These are phyloP conservation scores for Pseudorectes ferrugineus DNA, from an alignment of 2,113 vertebrate genomes.

Conservation along the genomic window DNA sequence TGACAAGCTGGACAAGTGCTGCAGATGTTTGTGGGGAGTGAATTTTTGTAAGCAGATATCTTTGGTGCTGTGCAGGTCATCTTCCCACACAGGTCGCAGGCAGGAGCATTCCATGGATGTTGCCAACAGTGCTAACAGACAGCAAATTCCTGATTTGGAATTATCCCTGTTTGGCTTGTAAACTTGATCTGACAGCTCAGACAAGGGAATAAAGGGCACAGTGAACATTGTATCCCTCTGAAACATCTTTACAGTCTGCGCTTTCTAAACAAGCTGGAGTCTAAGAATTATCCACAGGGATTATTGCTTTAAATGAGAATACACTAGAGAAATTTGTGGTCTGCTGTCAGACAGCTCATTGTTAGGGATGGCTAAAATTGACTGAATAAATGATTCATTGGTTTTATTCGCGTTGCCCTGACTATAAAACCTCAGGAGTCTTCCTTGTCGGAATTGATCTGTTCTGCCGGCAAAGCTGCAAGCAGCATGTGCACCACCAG, in stretches of 20 bases:
- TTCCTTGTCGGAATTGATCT: background rate
- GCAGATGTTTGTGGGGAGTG: background rate
- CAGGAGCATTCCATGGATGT: rapidly evolving
- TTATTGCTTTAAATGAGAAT: background rate
- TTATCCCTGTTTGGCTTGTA: background rate
- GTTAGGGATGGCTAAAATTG: background rate
- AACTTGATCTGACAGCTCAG: background rate
- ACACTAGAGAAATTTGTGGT: background rate
- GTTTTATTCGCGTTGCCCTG: background rate
- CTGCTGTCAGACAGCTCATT: background rate
- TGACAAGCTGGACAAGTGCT: background rate
- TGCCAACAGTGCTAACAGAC: background rate
- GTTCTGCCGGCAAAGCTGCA: background rate
- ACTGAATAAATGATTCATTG: background rate
- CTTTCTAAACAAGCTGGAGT: background rate
- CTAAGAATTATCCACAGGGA: background rate
- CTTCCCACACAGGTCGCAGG: background rate
- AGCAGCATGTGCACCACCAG: rapidly evolving
- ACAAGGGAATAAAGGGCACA: background rate
- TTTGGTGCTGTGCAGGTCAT: no score
- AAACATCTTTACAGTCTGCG: background rate
- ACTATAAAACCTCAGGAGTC: background rate
- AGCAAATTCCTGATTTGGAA: background rate
- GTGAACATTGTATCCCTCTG: background rate
- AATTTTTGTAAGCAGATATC: rapidly evolving